Conservation (phyloP, 2,113 vertebrate species). For the Varanus salvator region DNA sequence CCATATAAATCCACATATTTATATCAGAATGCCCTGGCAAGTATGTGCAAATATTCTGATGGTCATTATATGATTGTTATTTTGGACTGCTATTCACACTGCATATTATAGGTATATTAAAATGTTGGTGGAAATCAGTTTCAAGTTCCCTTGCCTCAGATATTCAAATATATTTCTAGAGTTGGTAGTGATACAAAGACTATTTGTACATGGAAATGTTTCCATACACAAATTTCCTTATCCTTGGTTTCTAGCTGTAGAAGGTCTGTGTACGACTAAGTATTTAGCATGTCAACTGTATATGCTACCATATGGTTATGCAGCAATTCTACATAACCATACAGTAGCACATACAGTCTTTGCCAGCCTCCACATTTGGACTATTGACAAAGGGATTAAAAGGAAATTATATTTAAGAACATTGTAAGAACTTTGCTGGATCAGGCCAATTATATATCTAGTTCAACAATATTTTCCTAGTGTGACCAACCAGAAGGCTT, state of each 20-base stretch:
- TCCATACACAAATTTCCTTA: neutral
- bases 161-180: neutral
- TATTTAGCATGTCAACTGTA: neutral
- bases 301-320: neutral
- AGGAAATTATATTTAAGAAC: neutral
- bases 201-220: neutral
- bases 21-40: neutral
- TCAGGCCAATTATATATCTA: no score
- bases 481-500: no score
- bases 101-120: neutral
- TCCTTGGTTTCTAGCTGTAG: neutral
- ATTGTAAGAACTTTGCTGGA: no score
- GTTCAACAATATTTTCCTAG: no score
- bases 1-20: neutral
- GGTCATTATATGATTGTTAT: neutral
- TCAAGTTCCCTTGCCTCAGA: slow-evolving; percentile 1
- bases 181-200: neutral
- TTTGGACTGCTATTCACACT: neutral
- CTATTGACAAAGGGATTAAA: neutral
- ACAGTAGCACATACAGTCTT: neutral
- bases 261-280: rapidly evolving
- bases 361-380: neutral
- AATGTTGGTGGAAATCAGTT: neutral
- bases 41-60: neutral
- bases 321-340: neutral